These are phyloP conservation scores for Heteromurus nitidus DNA, from an alignment of 2,888 invertebrate genomes.

Conservation along the genomic window DNA sequence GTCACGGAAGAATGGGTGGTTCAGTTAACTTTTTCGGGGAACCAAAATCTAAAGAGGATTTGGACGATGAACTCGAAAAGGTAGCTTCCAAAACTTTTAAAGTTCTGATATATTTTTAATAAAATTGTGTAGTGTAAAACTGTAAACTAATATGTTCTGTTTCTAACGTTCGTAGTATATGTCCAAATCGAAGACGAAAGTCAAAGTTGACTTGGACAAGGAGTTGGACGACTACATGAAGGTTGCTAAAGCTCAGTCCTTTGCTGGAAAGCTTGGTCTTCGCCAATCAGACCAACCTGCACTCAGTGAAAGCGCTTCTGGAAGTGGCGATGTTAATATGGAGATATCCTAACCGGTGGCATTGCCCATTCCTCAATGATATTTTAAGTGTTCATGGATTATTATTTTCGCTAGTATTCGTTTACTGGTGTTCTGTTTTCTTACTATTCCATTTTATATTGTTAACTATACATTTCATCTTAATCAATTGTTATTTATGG, in stretches of 20 bases:
- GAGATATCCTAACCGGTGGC: too few species aligned
- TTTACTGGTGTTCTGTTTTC: neutral
- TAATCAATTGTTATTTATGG: too few species aligned
- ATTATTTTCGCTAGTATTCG: neutral
- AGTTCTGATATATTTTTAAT: neutral
- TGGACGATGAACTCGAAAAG: slow-evolving; percentile 67
- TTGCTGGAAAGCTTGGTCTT: slow-evolving; percentile 22
- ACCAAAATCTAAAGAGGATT: slow-evolving; percentile 54
- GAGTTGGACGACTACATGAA: slow-evolving; percentile 69
- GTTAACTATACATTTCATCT: too few species aligned
- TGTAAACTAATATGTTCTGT: neutral
- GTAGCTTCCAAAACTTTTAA: slow-evolving; percentile 64
- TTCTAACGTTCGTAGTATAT: slow-evolving; percentile 66
- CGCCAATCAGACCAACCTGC: neutral
- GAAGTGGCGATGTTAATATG: slow-evolving; percentile 10
- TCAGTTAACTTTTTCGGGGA: slow-evolving; percentile 39
- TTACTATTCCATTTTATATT: too few species aligned
- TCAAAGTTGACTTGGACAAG: slow-evolving; percentile 65
- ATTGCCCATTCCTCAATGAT: too few species aligned
- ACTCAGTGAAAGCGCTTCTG: too few species aligned
- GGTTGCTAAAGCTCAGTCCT: slow-evolving; percentile 49
- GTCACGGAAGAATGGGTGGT: neutral
- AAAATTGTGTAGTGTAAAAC: neutral
- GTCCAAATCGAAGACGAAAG: slow-evolving; percentile 59
- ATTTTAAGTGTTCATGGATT: neutral